Conservation (phyloP, 2,113 vertebrate genomes). For the Lampris incognitus region DNA sequence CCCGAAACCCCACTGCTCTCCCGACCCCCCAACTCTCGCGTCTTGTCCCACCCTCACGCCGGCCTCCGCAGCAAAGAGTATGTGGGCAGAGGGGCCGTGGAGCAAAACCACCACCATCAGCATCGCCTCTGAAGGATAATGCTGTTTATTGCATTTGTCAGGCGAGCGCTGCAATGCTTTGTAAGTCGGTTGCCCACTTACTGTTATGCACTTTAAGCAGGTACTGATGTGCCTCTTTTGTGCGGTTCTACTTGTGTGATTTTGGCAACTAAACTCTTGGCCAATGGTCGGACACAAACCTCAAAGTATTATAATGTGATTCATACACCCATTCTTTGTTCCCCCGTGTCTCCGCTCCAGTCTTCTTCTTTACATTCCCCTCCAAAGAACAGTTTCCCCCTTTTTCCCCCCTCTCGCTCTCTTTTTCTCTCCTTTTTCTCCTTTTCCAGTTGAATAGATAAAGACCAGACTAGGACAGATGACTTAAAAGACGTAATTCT, state of each 20-base stretch:
- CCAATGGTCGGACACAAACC: conserved; percentile 67
- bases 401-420: conserved; percentile 39
- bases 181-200: conserved; percentile 83
- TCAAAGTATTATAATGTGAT: conserved; percentile 68
- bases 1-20: conserved; percentile 15
- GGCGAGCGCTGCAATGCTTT: conserved; percentile 78
- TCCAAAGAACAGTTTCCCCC: conserved; percentile 19
- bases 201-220: conserved; percentile 77
- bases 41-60: conserved; percentile 42
- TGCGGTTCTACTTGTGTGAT: conserved; percentile 78
- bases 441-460: conserved; percentile 58
- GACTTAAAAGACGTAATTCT: conserved; percentile 81
- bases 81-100: conserved; percentile 62
- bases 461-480: conserved; percentile 72
- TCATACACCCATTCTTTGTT: conserved; percentile 58
- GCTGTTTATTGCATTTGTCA: conserved; percentile 84
- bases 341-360: conserved; percentile 7
- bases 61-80: conserved; percentile 56
- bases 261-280: conserved; percentile 78
- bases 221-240: conserved; percentile 75
- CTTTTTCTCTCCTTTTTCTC: conserved; percentile 40
- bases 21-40: conserved; percentile 53
- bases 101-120: conserved; percentile 70
- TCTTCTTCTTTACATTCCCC: conserved; percentile 30
- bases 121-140: conserved; percentile 80